These are phyloP conservation scores for Drosophila subsilvestris DNA, from an alignment of 2,888 invertebrate genomes.

Conservation along the genomic window DNA sequence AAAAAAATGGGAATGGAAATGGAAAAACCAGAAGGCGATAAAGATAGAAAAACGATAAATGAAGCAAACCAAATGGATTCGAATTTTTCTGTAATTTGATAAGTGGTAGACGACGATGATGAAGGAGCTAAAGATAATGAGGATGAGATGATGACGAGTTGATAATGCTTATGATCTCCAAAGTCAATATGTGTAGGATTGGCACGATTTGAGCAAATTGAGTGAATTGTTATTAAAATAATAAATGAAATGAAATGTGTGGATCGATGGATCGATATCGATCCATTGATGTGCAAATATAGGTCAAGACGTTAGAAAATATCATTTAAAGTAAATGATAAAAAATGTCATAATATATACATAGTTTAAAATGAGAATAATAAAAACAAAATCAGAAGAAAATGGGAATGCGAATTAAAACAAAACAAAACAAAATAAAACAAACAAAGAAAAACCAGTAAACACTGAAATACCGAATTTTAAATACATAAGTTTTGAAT, in stretches of 20 bases:
- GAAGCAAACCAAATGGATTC: conserved; percentile 62
- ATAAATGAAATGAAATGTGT: conserved; percentile 61
- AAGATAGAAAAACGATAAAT: conserved; percentile 18
- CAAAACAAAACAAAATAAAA: conserved; percentile 31
- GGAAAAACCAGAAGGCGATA: conserved; percentile 23
- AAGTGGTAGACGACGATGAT: conserved; percentile 52
- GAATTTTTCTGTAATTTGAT: conserved; percentile 77
- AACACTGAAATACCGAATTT: conserved; percentile 60
- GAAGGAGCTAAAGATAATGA: conserved; percentile 23
- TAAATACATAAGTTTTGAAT: conserved; percentile 47
- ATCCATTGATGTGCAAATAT: conserved; percentile 48
- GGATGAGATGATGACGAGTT: conserved; percentile 28
- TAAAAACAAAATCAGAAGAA: conserved; percentile 60
- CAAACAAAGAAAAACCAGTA: conserved; percentile 49
- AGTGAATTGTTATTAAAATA: conserved; percentile 78
- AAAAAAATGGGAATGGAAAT: background rate
- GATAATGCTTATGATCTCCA: conserved; percentile 71
- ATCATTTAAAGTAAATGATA: conserved; percentile 73
- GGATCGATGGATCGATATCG: conserved; percentile 48
- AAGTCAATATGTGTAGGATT: conserved; percentile 71
- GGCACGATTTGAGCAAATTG: conserved; percentile 76
- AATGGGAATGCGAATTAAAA: conserved; percentile 61
- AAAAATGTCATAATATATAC: conserved; percentile 74
- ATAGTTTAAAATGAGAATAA: conserved; percentile 78
- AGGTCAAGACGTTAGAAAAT: conserved; percentile 68